These are phyloP conservation scores for Sitta europaea DNA, from an alignment of 2,113 vertebrate genomes.

Conservation along the genomic window DNA sequence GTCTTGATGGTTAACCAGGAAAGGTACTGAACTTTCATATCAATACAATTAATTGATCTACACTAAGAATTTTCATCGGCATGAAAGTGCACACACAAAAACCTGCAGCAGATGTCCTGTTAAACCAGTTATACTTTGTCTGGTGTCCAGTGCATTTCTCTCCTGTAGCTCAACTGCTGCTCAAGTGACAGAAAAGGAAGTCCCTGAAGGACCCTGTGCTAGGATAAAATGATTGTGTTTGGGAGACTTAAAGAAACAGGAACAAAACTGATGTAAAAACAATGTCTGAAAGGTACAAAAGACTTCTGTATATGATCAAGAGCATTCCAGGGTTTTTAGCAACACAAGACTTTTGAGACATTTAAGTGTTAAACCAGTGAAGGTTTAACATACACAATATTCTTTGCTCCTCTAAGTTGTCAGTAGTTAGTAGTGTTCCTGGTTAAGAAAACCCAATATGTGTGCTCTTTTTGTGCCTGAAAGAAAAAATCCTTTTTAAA, in stretches of 20 bases:
- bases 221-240: background rate
- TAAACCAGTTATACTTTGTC: background rate
- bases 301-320: background rate
- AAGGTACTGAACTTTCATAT: background rate
- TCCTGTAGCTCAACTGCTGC: background rate
- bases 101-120: background rate
- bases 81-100: background rate
- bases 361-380: background rate
- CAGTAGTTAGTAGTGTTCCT: background rate
- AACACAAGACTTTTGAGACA: background rate
- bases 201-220: background rate
- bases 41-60: background rate
- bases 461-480: background rate
- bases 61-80: background rate
- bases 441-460: accelerated
- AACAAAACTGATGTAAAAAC: background rate
- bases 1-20: background rate
- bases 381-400: background rate
- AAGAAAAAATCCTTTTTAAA: background rate
- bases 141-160: background rate
- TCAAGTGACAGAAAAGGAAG: background rate
- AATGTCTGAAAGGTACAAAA: background rate
- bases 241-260: background rate
- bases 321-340: background rate
- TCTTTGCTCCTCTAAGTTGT: background rate